Base-by-base conservation (phyloP, 1,140 invertebrate species). In the Drosophila seguyi region DNA sequence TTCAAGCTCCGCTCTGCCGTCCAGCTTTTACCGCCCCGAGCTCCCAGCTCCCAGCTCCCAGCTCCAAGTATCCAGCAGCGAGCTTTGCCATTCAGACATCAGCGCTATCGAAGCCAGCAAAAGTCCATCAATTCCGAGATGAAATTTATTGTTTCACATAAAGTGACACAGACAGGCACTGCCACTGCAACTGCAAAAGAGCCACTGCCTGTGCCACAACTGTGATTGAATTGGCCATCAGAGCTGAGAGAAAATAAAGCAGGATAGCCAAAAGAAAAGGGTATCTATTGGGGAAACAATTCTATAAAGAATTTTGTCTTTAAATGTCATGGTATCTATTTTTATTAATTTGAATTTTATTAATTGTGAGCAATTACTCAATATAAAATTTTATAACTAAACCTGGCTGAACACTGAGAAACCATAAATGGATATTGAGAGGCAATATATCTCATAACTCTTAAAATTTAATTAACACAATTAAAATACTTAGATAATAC, bases 61-160 rank as follows among this genome's bases (percentile, higher is more conserved):
- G 20, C 42, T 36, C 27, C 20, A 18, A n/a, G 14, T n/a, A n/a
- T 16, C 29, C 48, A 39, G 4, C 36, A 52, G 29, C 0, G n/a
- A 29, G 53, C 42, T 36, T 48, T 53, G 63, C 61, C 61, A 65
- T 65, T 65, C 61, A 42, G 38, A 58, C 61, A 65, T 63, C 55
- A 10, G 29, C 62, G 52, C 60, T 53, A 76, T 76, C 72, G 75
- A 45, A 56, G 57, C 22, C 63, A 61, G 45, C 60, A 79, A 63
- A 74, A 80, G 67, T 80, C 68, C 68, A 88, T 88, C 72, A 67
- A 74, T 77, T 69, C 50, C 29, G 36, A 63, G 57, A 39, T 81
- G 69, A 79, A 78, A 75, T 81, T 79, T 78, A 81, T 85, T 74
- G 56, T 68, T 66, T 63, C 77, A 31, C 57, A 74, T 75, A 41